phyloP scores from a whole-genome alignment of 1,140 invertebrate genomes.

The Amphibalanus amphitrite region DNA sequence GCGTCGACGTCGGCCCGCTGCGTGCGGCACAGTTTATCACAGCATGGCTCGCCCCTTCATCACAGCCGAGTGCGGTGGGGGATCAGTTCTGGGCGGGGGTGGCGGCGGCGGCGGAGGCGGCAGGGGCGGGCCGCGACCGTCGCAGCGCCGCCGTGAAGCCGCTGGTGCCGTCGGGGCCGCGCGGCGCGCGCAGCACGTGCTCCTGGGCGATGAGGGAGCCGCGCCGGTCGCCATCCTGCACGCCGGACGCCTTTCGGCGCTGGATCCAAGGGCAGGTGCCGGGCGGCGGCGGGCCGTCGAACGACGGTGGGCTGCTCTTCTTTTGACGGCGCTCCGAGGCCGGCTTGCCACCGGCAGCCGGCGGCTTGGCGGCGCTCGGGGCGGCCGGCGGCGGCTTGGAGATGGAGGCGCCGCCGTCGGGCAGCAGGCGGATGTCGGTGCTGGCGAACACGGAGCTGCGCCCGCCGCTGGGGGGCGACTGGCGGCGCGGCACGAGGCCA shows the following conservation, averaged over 20 bases:
- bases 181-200: slow-evolving; percentile 54
- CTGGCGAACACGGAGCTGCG: not conserved
- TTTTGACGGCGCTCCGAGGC: slow-evolving; percentile 18
- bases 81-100: not conserved
- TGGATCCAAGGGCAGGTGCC: slow-evolving; percentile 22
- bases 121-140: not conserved
- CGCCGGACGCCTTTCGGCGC: not conserved
- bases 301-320: not conserved
- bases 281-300: slow-evolving; percentile 13
- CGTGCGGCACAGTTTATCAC: not conserved
- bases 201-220: slow-evolving; percentile 23
- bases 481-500: not conserved
- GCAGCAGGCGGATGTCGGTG: not conserved
- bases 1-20: too few species aligned
- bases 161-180: slow-evolving; percentile 61
- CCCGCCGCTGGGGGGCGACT: too few species aligned
- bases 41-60: slow-evolving; percentile 1
- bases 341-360: not conserved
- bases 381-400: not conserved
- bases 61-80: not conserved
- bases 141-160: slow-evolving; percentile 36
- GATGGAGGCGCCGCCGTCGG: not conserved
- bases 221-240: not conserved
- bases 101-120: too few species aligned
- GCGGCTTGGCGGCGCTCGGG: not conserved